Conservation (phyloP, 2,113 vertebrate genomes). For the Ophthalmolycus amberensis region DNA sequence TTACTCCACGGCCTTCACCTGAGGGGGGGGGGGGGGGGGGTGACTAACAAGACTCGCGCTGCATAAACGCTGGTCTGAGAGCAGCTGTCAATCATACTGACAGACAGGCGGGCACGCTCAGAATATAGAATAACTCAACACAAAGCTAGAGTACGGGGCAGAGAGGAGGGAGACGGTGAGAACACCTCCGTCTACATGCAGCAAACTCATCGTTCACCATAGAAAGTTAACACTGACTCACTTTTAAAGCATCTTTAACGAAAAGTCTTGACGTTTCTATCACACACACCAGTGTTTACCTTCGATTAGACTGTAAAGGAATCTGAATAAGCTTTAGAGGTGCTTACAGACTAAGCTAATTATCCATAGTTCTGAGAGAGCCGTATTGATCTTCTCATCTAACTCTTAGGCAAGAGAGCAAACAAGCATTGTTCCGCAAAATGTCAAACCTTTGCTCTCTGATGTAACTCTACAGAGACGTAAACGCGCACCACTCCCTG, state of each 20-base stretch:
- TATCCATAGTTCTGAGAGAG: neutral
- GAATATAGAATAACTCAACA: slow-evolving; percentile 32
- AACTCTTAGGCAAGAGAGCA: neutral
- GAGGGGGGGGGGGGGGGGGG: slow-evolving; percentile 61
- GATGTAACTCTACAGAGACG: too few relatives aligned
- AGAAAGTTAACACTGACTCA: neutral
- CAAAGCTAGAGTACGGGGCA: neutral
- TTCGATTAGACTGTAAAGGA: neutral
- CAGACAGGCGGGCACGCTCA: slow-evolving; percentile 63
- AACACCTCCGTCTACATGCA: neutral
- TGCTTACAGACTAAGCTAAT: neutral
- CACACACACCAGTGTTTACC: neutral
- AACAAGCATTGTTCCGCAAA: neutral
- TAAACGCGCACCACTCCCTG: too few relatives aligned
- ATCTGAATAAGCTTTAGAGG: neutral
- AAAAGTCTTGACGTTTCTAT: neutral
- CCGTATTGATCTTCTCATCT: neutral
- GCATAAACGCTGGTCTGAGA: slow-evolving; percentile 70
- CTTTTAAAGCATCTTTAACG: neutral
- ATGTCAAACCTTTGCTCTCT: neutral
- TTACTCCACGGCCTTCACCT: slow-evolving; percentile 78
- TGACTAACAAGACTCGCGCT: slow-evolving; percentile 60
- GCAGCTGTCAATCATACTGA: slow-evolving; percentile 77
- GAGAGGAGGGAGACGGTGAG: neutral
- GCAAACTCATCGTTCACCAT: neutral